Conservation (phyloP, 2,113 vertebrate species). For the Cyprinodon tularosa region DNA sequence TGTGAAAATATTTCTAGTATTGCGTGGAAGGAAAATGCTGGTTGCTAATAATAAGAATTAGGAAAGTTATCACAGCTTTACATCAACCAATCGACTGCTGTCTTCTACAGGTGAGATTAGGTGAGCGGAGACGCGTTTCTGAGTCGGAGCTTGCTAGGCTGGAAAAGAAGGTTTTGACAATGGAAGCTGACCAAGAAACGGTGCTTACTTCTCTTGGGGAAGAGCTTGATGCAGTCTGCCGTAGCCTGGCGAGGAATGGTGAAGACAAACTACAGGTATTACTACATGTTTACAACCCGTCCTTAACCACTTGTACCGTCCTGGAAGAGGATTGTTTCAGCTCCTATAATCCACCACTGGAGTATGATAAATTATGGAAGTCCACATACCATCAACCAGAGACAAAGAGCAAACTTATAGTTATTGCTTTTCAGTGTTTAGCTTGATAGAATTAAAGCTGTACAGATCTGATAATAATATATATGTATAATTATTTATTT, state of each 20-base stretch:
- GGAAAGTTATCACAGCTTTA: neutral
- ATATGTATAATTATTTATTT: no score
- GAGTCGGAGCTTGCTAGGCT: conserved; percentile 80
- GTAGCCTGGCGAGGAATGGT: conserved; percentile 82
- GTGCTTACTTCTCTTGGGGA: conserved; percentile 85
- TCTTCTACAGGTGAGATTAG: conserved; percentile 60
- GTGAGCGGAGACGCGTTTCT: conserved; percentile 75
- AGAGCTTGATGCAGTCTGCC: conserved; percentile 88
- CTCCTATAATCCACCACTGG: neutral
- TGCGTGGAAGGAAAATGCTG: neutral
- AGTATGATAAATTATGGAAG: neutral
- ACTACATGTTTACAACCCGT: neutral
- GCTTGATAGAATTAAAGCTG: no score
- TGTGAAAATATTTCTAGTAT: no score
- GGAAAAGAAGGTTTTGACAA: conserved; percentile 79
- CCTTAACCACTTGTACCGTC: no score
- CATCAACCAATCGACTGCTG: neutral
- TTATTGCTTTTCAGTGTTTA: neutral
- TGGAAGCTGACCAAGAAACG: conserved; percentile 87
- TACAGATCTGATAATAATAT: no score
- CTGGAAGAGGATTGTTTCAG: no score
- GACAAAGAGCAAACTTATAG: neutral
- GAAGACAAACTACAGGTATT: conserved; percentile 90
- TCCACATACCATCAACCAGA: neutral
- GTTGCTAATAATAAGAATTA: neutral